phyloP scores from a whole-genome alignment of 2,113 vertebrate genomes.

The Podarcis muralis region DNA sequence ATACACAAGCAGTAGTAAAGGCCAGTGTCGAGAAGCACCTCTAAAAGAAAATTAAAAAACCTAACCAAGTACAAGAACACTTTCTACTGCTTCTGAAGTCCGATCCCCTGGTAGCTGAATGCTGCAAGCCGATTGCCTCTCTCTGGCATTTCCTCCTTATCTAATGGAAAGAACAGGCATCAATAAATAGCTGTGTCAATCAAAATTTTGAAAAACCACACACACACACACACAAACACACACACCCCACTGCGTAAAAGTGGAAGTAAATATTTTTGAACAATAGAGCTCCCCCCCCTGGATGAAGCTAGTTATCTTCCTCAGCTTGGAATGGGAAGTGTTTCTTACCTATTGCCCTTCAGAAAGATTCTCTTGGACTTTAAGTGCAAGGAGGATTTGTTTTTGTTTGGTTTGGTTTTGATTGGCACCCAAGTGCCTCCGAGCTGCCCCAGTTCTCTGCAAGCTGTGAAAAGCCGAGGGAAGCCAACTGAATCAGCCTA shows the following conservation, averaged over 20 bases:
- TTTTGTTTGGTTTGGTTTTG: constrained; percentile 55
- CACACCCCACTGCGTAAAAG: not conserved
- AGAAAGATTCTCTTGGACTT: constrained; percentile 48
- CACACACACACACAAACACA: too few species aligned
- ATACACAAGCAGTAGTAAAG: not conserved
- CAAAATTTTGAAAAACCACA: not conserved
- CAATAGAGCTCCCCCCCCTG: constrained; percentile 34
- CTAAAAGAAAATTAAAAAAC: not conserved
- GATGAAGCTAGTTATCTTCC: constrained; percentile 20
- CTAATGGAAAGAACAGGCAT: not conserved
- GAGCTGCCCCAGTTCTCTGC: constrained; percentile 50
- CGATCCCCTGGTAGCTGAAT: not conserved
- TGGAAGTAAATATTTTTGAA: constrained; percentile 37
- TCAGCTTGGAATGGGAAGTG: constrained; percentile 50
- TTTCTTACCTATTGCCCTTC: constrained; percentile 35
- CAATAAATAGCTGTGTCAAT: not conserved
- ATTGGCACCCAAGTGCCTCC: constrained; percentile 53
- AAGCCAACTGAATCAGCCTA: constrained; percentile 59
- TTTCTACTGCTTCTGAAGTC: not conserved
- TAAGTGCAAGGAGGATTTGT: constrained; percentile 55
- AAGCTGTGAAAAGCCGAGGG: constrained; percentile 55
- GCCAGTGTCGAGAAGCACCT: not conserved
- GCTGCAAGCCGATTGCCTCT: not conserved
- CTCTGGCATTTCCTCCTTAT: not conserved
- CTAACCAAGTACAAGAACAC: not conserved